Evolutionary conservation across 1,140 invertebrate species (phyloP).

Genomic region (Gryon sp.): DNA sequence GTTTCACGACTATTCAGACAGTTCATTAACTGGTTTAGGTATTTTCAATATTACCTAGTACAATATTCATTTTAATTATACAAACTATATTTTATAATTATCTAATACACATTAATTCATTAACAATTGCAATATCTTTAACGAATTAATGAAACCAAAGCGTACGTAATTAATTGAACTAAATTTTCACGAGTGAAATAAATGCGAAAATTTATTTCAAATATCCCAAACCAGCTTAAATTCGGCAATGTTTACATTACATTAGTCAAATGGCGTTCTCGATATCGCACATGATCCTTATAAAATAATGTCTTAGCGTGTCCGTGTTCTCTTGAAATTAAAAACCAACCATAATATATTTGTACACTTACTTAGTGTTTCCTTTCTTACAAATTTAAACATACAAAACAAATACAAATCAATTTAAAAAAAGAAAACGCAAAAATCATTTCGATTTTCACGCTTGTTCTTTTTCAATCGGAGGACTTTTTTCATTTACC

Average conservation of each 20-base stretch:
- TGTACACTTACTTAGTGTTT: slow-evolving; percentile 38
- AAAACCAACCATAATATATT: slow-evolving; percentile 42
- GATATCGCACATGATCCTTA: slow-evolving; percentile 56
- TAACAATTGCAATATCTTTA: too few species aligned
- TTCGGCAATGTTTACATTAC: slow-evolving; percentile 18
- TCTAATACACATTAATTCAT: too few species aligned
- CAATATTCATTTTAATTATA: too few species aligned
- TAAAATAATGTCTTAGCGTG: slow-evolving; percentile 44
- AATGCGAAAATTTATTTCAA: not conserved
- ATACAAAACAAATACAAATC: slow-evolving; percentile 29
- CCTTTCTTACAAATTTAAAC: slow-evolving; percentile 24
- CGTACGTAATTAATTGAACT: slow-evolving; percentile 11
- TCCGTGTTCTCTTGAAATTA: slow-evolving; percentile 32
- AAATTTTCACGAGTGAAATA: slow-evolving; percentile 3
- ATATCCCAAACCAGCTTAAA: not conserved
- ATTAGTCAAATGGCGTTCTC: slow-evolving; percentile 20
- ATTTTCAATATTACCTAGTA: too few species aligned
- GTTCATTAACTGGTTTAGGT: too few species aligned
- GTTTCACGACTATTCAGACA: slow-evolving; percentile 17
- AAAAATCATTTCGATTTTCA: slow-evolving; percentile 24
- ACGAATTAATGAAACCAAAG: too few species aligned
- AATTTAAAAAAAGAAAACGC: slow-evolving; percentile 14
- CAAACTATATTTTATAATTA: too few species aligned
- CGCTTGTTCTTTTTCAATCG: not conserved
- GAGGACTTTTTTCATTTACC: not conserved